Evolutionary conservation across 1,140 invertebrate genomes (phyloP).

Genomic region (Cyrtorhinus lividipennis): DNA sequence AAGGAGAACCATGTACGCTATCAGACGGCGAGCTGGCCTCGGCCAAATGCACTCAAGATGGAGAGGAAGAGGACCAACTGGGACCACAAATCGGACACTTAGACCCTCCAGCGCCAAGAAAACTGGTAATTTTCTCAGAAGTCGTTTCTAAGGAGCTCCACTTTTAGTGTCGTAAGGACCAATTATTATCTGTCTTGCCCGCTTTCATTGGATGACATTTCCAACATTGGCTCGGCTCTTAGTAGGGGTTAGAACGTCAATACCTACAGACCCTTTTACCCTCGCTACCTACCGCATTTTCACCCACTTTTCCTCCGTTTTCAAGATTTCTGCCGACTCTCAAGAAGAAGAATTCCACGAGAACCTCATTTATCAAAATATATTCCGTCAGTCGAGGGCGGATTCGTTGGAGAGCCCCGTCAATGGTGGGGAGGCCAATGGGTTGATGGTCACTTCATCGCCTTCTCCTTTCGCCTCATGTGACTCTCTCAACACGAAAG

Average conservation of each 20-base stretch:
- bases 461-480: conserved; percentile 61
- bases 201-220: too few relatives aligned
- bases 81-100: background rate
- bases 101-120: conserved; percentile 5
- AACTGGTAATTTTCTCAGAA: too few relatives aligned
- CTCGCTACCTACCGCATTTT: too few relatives aligned
- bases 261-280: too few relatives aligned
- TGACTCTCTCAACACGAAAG: conserved; percentile 51
- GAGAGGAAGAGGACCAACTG: conserved; percentile 4
- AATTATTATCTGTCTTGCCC: too few relatives aligned
- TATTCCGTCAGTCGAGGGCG: conserved; percentile 34
- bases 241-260: too few relatives aligned
- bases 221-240: too few relatives aligned
- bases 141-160: too few relatives aligned
- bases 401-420: conserved; percentile 22
- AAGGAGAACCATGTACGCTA: conserved; percentile 24
- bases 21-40: conserved; percentile 22
- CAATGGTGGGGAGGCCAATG: conserved; percentile 20
- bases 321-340: conserved; percentile 26
- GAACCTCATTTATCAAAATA: conserved; percentile 53
- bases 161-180: too few relatives aligned
- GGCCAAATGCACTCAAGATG: conserved; percentile 6
- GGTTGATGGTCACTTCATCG: background rate
- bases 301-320: conserved; percentile 13
- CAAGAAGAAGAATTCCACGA: conserved; percentile 51